phyloP scores from a whole-genome alignment of 1,140 invertebrate genomes.

The Apocrypta bakeri region DNA sequence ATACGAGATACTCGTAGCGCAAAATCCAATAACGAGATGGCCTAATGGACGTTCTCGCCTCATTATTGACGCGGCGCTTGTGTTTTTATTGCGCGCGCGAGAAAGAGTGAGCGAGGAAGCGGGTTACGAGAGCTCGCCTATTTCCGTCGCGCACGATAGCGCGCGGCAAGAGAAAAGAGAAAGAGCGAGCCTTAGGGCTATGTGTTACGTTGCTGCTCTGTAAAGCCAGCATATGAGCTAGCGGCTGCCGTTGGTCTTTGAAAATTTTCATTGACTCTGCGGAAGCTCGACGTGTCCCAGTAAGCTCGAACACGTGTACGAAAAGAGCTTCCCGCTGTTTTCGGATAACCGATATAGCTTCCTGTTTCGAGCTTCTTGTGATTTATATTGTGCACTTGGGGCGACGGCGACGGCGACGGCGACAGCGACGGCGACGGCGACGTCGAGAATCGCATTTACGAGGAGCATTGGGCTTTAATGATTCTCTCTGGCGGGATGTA shows the following conservation, averaged over 20 bases:
- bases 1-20: not conserved
- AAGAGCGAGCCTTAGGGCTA: not conserved
- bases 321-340: not conserved
- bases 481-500: too few species aligned
- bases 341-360: not conserved
- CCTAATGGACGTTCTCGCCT: conserved; percentile 2
- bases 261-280: not conserved
- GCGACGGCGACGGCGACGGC: too few species aligned
- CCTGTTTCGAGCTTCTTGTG: too few species aligned
- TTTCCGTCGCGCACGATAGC: not conserved
- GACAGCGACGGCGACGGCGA: too few species aligned
- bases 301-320: not conserved
- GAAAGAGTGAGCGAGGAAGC: not conserved
- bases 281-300: not conserved
- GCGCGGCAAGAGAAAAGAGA: not conserved
- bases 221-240: not conserved
- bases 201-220: not conserved
- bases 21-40: not conserved
- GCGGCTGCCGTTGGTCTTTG: not conserved
- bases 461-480: too few species aligned
- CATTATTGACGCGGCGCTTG: not conserved
- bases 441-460: too few species aligned
- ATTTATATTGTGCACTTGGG: too few species aligned
- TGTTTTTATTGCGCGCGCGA: not conserved
- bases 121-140: conserved; percentile 1